Percentiles rank a stretch among this genome's conserved stretches.
These are phyloP conservation scores for Dufourea novaeangliae DNA, from an alignment of 1,140 invertebrate genomes.

Conservation along the genomic window DNA sequence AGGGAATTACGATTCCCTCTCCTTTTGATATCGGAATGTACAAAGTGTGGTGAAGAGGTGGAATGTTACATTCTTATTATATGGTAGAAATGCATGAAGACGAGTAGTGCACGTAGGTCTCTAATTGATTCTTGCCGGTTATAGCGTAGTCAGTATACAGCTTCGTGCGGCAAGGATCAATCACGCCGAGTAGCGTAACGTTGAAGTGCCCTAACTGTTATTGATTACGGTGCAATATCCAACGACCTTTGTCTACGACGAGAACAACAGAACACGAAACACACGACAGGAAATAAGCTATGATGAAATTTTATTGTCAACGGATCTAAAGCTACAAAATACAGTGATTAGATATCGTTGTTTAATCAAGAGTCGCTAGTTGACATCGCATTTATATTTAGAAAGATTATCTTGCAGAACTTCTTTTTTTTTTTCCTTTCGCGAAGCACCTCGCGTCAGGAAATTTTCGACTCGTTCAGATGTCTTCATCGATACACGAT, in stretches of 20 bases:
- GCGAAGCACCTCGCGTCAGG: not conserved
- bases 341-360: constrained; percentile 54
- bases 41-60: not conserved
- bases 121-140: not conserved
- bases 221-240: not conserved
- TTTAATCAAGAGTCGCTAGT: constrained; percentile 49
- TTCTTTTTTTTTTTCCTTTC: not conserved
- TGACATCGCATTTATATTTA: constrained; percentile 44
- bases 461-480: constrained; percentile 18
- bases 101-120: not conserved
- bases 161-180: too few species aligned
- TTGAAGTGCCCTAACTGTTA: too few species aligned
- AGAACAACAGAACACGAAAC: not conserved
- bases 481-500: not conserved
- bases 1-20: too few species aligned
- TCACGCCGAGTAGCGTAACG: too few species aligned
- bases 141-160: too few species aligned
- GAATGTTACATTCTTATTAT: not conserved
- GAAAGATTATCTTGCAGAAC: constrained; percentile 12
- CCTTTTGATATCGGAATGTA: too few species aligned
- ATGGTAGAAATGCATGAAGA: not conserved
- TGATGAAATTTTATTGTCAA: constrained; percentile 27
- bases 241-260: not conserved
- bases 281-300: not conserved
- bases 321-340: constrained; percentile 2